Conservation (phyloP, 2,113 vertebrate species). For the Anser cygnoides region DNA sequence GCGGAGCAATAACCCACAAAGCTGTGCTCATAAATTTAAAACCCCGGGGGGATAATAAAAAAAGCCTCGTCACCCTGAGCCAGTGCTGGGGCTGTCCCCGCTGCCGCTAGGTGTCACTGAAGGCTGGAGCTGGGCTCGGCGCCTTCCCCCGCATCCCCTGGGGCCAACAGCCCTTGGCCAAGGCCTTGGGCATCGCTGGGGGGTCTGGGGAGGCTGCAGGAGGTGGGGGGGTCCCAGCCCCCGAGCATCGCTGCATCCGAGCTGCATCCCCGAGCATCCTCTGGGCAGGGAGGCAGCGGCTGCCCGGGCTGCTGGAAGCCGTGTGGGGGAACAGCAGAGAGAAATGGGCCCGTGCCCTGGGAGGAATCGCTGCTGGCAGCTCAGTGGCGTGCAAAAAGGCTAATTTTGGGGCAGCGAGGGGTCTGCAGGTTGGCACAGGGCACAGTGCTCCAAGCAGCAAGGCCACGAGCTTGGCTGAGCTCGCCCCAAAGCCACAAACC, state of each 20-base stretch:
- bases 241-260: too few species aligned
- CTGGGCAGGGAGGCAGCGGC: background rate
- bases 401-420: background rate
- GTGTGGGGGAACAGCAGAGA: background rate
- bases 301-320: background rate
- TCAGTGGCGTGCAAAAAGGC: background rate
- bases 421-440: background rate
- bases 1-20: too few species aligned
- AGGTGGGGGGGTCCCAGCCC: too few species aligned
- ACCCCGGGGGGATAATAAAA: background rate
- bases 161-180: too few species aligned
- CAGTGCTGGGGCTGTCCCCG: background rate
- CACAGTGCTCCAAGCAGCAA: background rate
- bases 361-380: background rate
- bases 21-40: too few species aligned
- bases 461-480: background rate
- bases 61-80: background rate
- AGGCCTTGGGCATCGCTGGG: too few species aligned
- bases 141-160: background rate
- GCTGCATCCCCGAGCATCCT: background rate
- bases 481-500: background rate
- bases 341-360: background rate
- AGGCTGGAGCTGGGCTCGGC: constrained; percentile 37
- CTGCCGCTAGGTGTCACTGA: constrained; percentile 76
- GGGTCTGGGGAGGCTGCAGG: too few species aligned